Evolutionary conservation across 2,113 vertebrate species (phyloP).

Genomic region (Sorex araneus): DNA sequence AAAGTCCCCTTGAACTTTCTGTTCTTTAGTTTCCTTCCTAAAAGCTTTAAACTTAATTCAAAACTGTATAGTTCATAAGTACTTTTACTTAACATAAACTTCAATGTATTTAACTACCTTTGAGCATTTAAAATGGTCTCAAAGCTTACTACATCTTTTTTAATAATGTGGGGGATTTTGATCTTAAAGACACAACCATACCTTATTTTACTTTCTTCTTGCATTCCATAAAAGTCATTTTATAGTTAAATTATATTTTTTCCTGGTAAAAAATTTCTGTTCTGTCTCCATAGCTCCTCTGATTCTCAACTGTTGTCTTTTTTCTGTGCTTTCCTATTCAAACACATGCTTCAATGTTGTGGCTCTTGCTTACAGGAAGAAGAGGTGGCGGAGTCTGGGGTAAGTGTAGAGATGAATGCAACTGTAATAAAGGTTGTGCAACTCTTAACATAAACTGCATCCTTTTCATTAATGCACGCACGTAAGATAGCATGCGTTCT

Average conservation of each 20-base stretch:
- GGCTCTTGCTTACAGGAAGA: constrained; percentile 99
- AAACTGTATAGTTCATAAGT: background rate
- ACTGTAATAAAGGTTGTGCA: constrained; percentile 87
- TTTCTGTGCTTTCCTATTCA: constrained; percentile 93
- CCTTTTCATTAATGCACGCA: constrained; percentile 91
- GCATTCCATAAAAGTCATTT: constrained; percentile 83
- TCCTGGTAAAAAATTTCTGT: constrained; percentile 85
- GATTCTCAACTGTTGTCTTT: constrained; percentile 90
- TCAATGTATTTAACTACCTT: constrained; percentile 64
- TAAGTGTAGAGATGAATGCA: constrained; percentile 94
- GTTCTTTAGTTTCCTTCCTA: background rate
- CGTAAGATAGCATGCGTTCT: constrained; percentile 90
- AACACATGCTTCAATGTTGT: constrained; percentile 98
- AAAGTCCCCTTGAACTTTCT: background rate
- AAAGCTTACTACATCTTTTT: constrained; percentile 19
- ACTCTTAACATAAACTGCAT: constrained; percentile 90
- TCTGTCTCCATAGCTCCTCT: constrained; percentile 89
- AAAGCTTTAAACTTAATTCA: constrained; percentile 24
- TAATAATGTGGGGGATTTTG: constrained; percentile 53
- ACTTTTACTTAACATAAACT: background rate
- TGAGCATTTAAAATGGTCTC: constrained; percentile 62
- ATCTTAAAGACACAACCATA: constrained; percentile 57
- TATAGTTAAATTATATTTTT: constrained; percentile 85
- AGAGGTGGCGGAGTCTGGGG: constrained; percentile 99
- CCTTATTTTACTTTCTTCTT: constrained; percentile 59